Conservation (phyloP, 2,888 invertebrate species). For the Luffia ferchaultella region DNA sequence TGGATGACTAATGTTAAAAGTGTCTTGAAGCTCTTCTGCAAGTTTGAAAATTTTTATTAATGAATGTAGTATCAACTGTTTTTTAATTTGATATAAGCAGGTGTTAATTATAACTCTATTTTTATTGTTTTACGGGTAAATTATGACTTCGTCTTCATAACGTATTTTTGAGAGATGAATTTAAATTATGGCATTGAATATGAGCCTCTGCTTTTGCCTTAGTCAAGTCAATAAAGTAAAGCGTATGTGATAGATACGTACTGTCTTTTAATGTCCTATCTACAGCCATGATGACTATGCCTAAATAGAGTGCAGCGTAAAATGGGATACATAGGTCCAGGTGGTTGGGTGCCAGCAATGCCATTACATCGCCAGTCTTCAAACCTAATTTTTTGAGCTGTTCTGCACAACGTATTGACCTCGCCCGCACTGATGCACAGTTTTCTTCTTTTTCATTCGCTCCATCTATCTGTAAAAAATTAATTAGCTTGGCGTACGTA, state of each 20-base stretch:
- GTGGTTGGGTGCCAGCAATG: slow-evolving; percentile 7
- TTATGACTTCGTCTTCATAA: too few species aligned
- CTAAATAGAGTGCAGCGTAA: slow-evolving; percentile 6
- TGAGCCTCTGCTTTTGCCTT: too few species aligned
- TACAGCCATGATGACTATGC: neutral
- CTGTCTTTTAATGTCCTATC: slow-evolving; percentile 1
- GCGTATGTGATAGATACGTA: too few species aligned
- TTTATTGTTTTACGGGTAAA: too few species aligned
- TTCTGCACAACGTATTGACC: slow-evolving; percentile 4
- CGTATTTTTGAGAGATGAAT: too few species aligned
- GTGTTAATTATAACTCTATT: too few species aligned
- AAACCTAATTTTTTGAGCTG: neutral
- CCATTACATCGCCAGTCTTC: slow-evolving; percentile 6
- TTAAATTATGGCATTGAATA: too few species aligned
- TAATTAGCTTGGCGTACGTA: too few species aligned
- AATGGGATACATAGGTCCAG: slow-evolving; percentile 4
- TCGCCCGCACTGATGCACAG: slow-evolving; percentile 1
- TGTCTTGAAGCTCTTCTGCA: slow-evolving; percentile 14
- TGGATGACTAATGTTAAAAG: slow-evolving; percentile 9
- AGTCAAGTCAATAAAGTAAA: too few species aligned
- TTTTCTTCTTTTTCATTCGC: slow-evolving; percentile 5
- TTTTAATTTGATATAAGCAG: too few species aligned
- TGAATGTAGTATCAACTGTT: too few species aligned
- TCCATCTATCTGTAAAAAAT: slow-evolving; percentile 8
- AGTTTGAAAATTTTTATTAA: neutral